Base-by-base conservation (phyloP, 2,888 invertebrate genomes). In the Orthosia gothica region DNA sequence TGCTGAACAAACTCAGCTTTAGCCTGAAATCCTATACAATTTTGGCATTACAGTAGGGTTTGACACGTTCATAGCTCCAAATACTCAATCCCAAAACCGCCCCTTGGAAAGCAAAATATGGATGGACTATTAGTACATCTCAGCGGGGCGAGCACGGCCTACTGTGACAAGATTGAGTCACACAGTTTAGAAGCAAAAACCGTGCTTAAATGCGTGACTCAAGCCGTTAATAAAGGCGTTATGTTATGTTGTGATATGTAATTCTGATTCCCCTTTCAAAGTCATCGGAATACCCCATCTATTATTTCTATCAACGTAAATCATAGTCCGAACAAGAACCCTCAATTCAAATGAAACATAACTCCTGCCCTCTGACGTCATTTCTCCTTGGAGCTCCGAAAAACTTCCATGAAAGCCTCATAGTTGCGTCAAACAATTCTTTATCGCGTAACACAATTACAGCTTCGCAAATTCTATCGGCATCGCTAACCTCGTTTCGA, bases 381-480 rank as follows among this genome's bases (percentile, higher is more conserved):
- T 20, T 2, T 16, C 49, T 49, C 50, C n/a, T 52, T n/a, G 32
- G 12, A 71, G 67, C 70, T 67, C 50, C 55, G 47, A 54, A 55
- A 58, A 83, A 81, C 52, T 84, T 73, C 50, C 50, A 69, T 58
- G 65, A 50, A 57, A 69, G 66, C 76, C 80, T 85, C 74, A 82
- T 79, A 77, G 66, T 84, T 84, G 7, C 72, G 81, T 82, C 81
- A 84, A 82, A 82, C 84, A 82, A 82, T 82, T 75, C 86, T 82
- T 86, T 86, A 87, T 86, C 87, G 73, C 64, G 82, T 86, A 84
- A 87, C 83, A 79, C 87, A 87, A 86, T 87, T 87, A 87, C 83
- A 47, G 76, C 74, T 81, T 87, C 79, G 76, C 81, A 86, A 88
- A 86, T 88, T 88, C 81, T 76, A 83, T 87, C 77, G 87, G 87